Conservation (phyloP, 2,888 invertebrate species). For the Teleiodes luculella region DNA sequence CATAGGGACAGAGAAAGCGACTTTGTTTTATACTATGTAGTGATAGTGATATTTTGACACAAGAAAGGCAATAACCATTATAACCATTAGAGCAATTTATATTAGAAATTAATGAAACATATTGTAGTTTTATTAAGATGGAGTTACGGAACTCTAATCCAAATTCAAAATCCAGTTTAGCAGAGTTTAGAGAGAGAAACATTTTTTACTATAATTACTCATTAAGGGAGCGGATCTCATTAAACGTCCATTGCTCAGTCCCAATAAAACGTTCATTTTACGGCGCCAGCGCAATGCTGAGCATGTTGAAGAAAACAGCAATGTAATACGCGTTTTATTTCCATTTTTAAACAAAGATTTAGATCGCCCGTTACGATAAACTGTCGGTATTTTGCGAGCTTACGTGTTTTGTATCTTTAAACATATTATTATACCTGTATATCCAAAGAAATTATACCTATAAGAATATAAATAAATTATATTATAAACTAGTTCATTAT, state of each 20-base stretch:
- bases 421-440: neutral
- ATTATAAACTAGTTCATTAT: too few species aligned
- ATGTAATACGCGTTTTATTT: neutral
- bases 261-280: conserved; percentile 2
- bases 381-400: too few species aligned
- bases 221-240: conserved; percentile 2
- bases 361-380: neutral
- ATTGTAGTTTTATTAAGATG: too few species aligned
- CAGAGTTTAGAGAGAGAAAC: neutral
- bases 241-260: conserved; percentile 4
- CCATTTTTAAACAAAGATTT: neutral
- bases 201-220: conserved; percentile 13
- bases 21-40: too few species aligned
- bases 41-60: too few species aligned
- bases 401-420: neutral
- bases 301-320: neutral
- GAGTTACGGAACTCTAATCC: conserved; percentile 1
- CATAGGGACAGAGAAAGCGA: too few species aligned
- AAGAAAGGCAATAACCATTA: too few species aligned
- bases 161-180: neutral
- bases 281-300: neutral
- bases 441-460: too few species aligned
- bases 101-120: too few species aligned
- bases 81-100: too few species aligned
- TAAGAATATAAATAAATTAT: too few species aligned